These are phyloP conservation scores for Adela reaumurella DNA, from an alignment of 2,888 invertebrate species.

Conservation along the genomic window DNA sequence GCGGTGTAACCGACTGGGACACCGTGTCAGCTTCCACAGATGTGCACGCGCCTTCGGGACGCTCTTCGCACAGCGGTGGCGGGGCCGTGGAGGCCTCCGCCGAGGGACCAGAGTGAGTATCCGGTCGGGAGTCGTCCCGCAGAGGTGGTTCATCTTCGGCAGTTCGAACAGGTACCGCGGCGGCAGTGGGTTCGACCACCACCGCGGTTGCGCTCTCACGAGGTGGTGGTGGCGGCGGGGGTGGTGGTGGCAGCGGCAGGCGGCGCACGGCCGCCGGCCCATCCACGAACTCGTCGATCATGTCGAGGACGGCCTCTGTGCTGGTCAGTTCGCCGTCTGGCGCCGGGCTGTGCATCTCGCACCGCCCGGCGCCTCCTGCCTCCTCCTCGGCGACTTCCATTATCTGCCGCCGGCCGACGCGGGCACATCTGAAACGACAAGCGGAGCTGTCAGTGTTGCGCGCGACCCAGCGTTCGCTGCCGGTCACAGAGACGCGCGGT, in stretches of 20 bases:
- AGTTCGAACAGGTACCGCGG: not conserved
- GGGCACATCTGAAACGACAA: slow-evolving; percentile 54
- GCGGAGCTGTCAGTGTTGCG: slow-evolving; percentile 15
- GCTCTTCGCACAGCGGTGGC: not conserved
- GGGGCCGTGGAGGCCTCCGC: not conserved
- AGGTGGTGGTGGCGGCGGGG: slow-evolving; percentile 2
- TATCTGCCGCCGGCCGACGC: slow-evolving; percentile 53
- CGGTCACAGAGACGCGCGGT: not conserved
- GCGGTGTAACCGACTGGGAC: not conserved
- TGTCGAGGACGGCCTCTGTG: slow-evolving; percentile 50
- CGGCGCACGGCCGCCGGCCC: slow-evolving; percentile 44
- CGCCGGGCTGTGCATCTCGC: slow-evolving; percentile 18
- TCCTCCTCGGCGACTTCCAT: slow-evolving; percentile 56
- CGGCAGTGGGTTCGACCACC: not conserved
- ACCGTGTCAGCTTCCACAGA: not conserved
- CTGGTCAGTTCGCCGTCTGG: slow-evolving; percentile 42
- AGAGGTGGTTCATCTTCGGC: too few species aligned
- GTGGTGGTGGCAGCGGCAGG: slow-evolving; percentile 19
- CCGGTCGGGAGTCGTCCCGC: too few species aligned
- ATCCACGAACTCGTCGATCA: slow-evolving; percentile 52
- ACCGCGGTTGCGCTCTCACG: not conserved
- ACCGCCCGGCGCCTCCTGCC: slow-evolving; percentile 48
- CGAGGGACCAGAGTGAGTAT: too few species aligned
- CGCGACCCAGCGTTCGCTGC: not conserved
- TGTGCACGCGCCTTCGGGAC: not conserved